Evolutionary conservation across 1,140 invertebrate genomes (phyloP), one percentile per base, ranked within the genome.

Genomic region (Tribolium castaneum): DNA sequence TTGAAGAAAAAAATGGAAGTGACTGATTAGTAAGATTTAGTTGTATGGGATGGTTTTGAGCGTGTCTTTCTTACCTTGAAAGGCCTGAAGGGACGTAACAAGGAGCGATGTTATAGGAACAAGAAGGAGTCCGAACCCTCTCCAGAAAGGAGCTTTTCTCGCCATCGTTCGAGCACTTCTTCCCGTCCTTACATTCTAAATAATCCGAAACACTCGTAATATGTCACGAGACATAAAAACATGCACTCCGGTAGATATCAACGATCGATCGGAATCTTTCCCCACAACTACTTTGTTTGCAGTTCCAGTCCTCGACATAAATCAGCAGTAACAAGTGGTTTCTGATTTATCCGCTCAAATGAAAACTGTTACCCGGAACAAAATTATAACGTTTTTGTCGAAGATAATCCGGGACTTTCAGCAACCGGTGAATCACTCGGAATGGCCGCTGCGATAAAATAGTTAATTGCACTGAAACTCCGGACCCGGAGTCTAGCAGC

Each of bases 311-410:
- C 39, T 51, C 75, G 13, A 77, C 54, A 77, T 77, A 77, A 77
- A 77, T 77, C 62, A 77, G 56, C 75, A 75, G 75, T 77, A 77
- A 77, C 75, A 77, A 77, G 75, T 77, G 75, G 75, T 77, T 77
- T 70, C 39, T 77, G 75, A 77, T 77, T 77, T 77, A 70, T 77
- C 56, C 62, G 22, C 35, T 50, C 35, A 50, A 50, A 70, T 70
- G 66, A 70, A 50, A 45, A 70, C 66, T 50, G 66, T 49, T 50
- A 45, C 13, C 34, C 66, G 54, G 54, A 59, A 59, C 19, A 59
- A 66, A 66, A 66, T 35, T 66, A 34, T 34, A 66, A 35, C 59
- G 59, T 66, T 66, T 66, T 66, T 66, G 59, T 30, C 30, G 25
- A 35, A 6, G 30, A 66, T 66, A 35, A 66, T 66, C 59, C 25